A percentile compares a stretch with the other conserved stretches of the same genome.
Evolutionary conservation across 2,797 vertebrate genomes (phyloP).

Genomic region (Arremon aurantiirostris): DNA sequence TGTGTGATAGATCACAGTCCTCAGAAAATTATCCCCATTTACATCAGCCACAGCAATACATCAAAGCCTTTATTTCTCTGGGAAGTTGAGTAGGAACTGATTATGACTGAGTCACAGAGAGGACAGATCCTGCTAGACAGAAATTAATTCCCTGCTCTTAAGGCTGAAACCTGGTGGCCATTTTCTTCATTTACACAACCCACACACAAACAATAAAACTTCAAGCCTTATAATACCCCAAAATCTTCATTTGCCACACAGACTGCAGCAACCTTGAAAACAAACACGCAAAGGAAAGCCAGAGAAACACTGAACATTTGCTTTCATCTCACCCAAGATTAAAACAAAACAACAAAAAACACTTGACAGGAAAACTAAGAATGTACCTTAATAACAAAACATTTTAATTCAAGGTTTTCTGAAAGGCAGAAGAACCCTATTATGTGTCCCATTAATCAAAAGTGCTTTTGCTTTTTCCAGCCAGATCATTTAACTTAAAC

Average conservation of each 20-base stretch:
- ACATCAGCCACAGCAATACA: neutral
- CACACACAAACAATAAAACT: neutral
- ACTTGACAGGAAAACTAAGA: neutral
- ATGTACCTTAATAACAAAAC: neutral
- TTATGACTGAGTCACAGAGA: neutral
- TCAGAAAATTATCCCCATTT: neutral
- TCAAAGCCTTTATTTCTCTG: neutral
- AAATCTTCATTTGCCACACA: rapidly evolving
- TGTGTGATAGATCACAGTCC: neutral
- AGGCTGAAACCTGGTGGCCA: neutral
- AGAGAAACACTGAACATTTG: neutral
- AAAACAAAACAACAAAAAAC: neutral
- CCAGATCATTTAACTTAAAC: neutral
- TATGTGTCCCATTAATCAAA: neutral
- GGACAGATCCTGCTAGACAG: neutral
- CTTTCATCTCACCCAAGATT: rapidly evolving
- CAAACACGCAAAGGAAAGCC: neutral
- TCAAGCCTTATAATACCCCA: rapidly evolving
- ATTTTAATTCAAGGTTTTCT: neutral
- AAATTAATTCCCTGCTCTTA: neutral
- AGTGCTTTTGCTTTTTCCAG: neutral
- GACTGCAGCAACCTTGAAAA: neutral
- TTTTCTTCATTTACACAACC: neutral
- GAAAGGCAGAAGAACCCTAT: neutral
- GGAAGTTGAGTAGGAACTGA: neutral